Base-by-base conservation (phyloP, 1,140 invertebrate species). In the Homalodisca vitripennis region DNA sequence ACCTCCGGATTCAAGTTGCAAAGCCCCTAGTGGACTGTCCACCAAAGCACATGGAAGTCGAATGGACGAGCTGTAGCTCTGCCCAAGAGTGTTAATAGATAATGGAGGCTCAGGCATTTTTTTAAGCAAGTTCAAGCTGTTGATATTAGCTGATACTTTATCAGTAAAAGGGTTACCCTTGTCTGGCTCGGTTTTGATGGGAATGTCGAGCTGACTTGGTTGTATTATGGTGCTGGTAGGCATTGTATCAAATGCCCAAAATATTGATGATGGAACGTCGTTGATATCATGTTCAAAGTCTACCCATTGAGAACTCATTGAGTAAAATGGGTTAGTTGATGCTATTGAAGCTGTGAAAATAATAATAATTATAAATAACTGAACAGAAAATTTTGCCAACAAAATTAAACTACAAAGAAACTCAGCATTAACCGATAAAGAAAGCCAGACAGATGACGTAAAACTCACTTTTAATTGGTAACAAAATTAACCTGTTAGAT, bases 301-400 rank as follows among this genome's bases (percentile, higher is more conserved):
- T 53, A 67, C 24, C 65, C 27, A 67, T 29, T 67, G 34, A 17
- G 30, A 64, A 41, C 62, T 64, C 34, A n/a, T 41, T 17, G 27
- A n/a, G 31, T 51, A 22, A 67, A 67, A 67, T 29, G 65, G 48
- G 30, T 67, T 53, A 30, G 27, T 67, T 47, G 63, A 47, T 26
- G 17, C 24, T 66, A 46, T 3, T 2, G 26, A 26, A 47, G 63
- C 63, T 66, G 34, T 47, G 63, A 24, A 66, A 66, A 17, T 24
- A 60, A 60, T 13, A 57, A 57, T 57, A 27, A 20, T 57, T 57
- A 30, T 3, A 60, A 30, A 26, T 30, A 78, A 77, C n/a, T n/a
- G n/a, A n/a, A n/a, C n/a, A n/a, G n/a, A n/a, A n/a, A n/a, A n/a
- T n/a, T 77, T 78, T 78, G 77, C 75, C 53, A 63, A 68, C 41